Evolutionary conservation across 2,797 vertebrate species (phyloP).

Genomic region (Smutsia gigantea): DNA sequence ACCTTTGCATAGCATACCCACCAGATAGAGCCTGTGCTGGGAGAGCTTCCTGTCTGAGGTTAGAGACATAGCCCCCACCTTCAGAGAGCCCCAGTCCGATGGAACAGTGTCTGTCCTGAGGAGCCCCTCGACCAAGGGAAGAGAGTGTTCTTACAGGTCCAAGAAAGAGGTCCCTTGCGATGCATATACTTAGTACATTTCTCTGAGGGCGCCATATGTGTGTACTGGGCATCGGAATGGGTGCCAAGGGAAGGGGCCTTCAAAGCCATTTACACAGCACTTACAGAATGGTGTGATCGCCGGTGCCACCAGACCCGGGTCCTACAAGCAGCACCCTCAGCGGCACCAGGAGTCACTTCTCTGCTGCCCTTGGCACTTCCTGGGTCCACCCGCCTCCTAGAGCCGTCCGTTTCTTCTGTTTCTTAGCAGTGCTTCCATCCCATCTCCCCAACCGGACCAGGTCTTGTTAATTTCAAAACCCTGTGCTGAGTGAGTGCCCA

Average conservation of each 20-base stretch:
- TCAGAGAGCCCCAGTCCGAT: background rate
- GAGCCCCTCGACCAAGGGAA: background rate
- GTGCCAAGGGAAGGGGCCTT: background rate
- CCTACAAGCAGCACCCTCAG: no score
- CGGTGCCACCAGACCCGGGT: fast-evolving
- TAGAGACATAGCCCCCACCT: background rate
- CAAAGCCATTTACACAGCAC: fast-evolving
- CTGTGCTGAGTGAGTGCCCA: background rate
- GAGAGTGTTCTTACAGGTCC: background rate
- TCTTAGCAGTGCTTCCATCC: background rate
- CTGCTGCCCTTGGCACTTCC: background rate
- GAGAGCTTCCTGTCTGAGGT: background rate
- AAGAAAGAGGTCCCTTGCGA: background rate
- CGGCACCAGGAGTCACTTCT: background rate
- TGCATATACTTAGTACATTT: background rate
- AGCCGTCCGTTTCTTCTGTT: fast-evolving
- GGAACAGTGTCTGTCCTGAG: no score
- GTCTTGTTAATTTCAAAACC: background rate
- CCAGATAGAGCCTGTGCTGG: background rate
- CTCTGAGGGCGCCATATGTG: background rate
- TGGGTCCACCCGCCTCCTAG: background rate
- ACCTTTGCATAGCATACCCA: fast-evolving
- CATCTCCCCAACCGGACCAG: fast-evolving
- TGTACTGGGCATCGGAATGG: fast-evolving
- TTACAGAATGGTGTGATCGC: fast-evolving